Conservation (phyloP, 2,113 vertebrate genomes). For the Holacanthus passer region DNA sequence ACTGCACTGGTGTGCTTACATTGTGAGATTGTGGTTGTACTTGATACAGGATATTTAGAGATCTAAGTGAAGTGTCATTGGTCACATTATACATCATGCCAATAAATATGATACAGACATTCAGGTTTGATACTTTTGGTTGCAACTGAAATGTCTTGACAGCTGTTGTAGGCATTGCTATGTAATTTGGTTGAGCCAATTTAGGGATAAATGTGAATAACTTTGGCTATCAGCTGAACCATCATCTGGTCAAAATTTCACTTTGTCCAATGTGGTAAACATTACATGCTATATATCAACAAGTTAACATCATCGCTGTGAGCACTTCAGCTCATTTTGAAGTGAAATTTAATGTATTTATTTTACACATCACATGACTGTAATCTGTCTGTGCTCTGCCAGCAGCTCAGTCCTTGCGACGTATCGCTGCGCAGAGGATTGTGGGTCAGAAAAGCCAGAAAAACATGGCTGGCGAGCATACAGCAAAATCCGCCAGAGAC, state of each 20-base stretch:
- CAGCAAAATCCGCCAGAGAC: too few relatives aligned
- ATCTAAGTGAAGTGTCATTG: background rate
- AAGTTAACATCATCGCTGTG: too few relatives aligned
- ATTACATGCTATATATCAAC: too few relatives aligned
- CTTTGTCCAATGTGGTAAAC: background rate
- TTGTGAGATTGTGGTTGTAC: background rate
- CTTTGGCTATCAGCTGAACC: background rate
- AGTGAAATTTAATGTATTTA: too few relatives aligned
- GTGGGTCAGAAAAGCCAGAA: too few relatives aligned
- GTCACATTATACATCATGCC: background rate
- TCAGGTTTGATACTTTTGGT: background rate
- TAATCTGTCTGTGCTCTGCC: too few relatives aligned
- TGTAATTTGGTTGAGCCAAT: background rate
- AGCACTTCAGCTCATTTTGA: too few relatives aligned
- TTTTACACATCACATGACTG: too few relatives aligned
- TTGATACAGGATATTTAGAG: background rate
- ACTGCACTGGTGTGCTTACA: background rate
- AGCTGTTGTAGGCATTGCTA: background rate
- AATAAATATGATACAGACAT: background rate
- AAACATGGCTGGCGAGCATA: too few relatives aligned
- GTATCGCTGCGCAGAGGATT: too few relatives aligned
- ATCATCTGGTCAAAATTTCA: too few relatives aligned
- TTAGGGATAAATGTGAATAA: background rate
- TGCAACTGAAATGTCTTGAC: background rate
- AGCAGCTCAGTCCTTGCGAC: too few relatives aligned